phyloP scores from a whole-genome alignment of 2,797 vertebrate genomes.

The Anguilla megastoma region DNA sequence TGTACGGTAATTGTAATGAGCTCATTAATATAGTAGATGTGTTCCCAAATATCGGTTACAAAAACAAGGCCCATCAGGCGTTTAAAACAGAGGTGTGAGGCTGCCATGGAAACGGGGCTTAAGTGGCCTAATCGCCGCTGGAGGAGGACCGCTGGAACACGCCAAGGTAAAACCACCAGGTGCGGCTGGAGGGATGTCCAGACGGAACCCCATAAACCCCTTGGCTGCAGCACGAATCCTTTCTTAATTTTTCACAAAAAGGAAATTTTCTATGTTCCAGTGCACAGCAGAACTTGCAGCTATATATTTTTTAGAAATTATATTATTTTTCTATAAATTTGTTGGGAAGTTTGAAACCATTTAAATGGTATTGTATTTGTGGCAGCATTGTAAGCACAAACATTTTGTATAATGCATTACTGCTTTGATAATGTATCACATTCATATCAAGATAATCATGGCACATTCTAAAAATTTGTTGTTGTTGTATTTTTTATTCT shows the following conservation, averaged over 20 bases:
- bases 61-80: constrained; percentile 43
- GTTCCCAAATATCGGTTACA: constrained; percentile 43
- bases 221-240: too few species aligned
- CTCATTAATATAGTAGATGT: constrained; percentile 59
- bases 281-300: not conserved
- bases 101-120: constrained; percentile 50
- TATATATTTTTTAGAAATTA: not conserved
- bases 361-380: not conserved
- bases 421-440: not conserved
- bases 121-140: constrained; percentile 36
- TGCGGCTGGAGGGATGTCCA: not conserved
- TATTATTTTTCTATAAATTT: not conserved
- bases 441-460: not conserved
- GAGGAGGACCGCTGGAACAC: constrained; percentile 27
- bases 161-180: constrained; percentile 20
- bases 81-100: constrained; percentile 49
- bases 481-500: not conserved
- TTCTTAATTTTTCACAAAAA: not conserved
- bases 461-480: not conserved
- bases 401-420: not conserved
- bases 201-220: not conserved
- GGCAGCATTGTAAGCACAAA: not conserved
- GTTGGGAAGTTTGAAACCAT: not conserved
- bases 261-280: not conserved
- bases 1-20: constrained; percentile 58